Conservation (phyloP, 1,140 invertebrate genomes). For the Zaprionus nigranus region DNA sequence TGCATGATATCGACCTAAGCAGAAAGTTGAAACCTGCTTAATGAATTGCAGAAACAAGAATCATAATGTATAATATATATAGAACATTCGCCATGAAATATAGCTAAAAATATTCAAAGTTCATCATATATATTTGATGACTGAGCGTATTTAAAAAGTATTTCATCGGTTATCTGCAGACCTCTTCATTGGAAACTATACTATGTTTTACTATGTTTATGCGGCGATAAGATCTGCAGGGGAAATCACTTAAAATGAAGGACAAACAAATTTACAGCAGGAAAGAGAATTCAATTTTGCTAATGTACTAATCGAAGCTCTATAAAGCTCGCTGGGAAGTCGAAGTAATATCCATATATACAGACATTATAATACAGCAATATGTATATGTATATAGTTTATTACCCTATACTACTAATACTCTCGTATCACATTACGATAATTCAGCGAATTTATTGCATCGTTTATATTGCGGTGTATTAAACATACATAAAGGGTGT, state of each 20-base stretch:
- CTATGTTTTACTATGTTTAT: not conserved
- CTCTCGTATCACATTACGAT: not conserved
- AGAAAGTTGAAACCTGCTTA: not conserved
- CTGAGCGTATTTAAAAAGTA: not conserved
- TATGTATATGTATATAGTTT: not conserved
- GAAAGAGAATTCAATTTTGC: not conserved
- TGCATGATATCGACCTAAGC: too few species aligned
- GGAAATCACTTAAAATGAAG: not conserved
- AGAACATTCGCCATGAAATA: too few species aligned
- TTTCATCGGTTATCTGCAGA: not conserved
- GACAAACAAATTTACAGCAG: not conserved
- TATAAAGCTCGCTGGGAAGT: too few species aligned
- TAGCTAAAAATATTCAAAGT: too few species aligned
- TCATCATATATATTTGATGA: too few species aligned
- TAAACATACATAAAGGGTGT: too few species aligned
- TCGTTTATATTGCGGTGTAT: not conserved
- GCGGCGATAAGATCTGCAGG: not conserved
- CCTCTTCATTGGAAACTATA: not conserved
- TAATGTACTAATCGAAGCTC: too few species aligned
- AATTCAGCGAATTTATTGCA: not conserved
- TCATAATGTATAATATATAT: too few species aligned
- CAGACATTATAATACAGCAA: not conserved
- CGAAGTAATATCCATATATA: not conserved
- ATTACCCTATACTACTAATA: not conserved
- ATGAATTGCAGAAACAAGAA: not conserved